A percentile compares a stretch with the other conserved stretches of the same genome.
These are phyloP conservation scores for Marisa cornuarietis DNA, from an alignment of 1,140 invertebrate species.

Conservation along the genomic window DNA sequence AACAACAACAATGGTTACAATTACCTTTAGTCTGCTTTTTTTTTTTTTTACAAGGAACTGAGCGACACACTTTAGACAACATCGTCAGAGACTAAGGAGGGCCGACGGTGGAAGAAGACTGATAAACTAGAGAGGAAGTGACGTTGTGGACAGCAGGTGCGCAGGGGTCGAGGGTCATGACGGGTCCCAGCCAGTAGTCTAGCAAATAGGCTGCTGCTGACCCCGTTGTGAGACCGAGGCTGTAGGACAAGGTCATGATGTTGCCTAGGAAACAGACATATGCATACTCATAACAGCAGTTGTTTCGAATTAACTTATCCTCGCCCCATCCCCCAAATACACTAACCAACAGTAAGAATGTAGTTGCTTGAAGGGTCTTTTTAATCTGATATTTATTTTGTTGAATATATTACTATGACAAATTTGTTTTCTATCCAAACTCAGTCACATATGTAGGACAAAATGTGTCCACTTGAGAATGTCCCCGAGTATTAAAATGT, in stretches of 20 bases:
- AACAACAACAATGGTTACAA: neutral
- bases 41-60: neutral
- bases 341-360: too few relatives aligned
- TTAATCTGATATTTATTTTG: too few relatives aligned
- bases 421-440: too few relatives aligned
- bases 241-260: slow-evolving; percentile 92
- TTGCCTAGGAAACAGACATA: slow-evolving; percentile 73
- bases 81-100: neutral
- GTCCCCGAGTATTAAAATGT: too few relatives aligned
- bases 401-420: too few relatives aligned
- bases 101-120: neutral
- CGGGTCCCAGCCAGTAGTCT: slow-evolving; percentile 67
- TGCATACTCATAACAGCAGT: neutral
- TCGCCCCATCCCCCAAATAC: too few relatives aligned
- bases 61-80: neutral
- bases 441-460: too few relatives aligned
- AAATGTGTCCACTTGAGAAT: too few relatives aligned
- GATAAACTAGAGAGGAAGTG: neutral
- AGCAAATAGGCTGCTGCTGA: slow-evolving; percentile 84
- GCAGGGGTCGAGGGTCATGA: slow-evolving; percentile 18
- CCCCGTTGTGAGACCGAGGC: slow-evolving; percentile 82
- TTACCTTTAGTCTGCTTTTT: neutral
- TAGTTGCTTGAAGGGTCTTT: too few relatives aligned
- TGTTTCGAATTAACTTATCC: neutral
- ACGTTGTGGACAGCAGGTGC: neutral